A percentile compares a stretch with the other conserved stretches of the same genome.
Conservation (phyloP, 1,140 invertebrate species). For the Drosophila sp. region DNA sequence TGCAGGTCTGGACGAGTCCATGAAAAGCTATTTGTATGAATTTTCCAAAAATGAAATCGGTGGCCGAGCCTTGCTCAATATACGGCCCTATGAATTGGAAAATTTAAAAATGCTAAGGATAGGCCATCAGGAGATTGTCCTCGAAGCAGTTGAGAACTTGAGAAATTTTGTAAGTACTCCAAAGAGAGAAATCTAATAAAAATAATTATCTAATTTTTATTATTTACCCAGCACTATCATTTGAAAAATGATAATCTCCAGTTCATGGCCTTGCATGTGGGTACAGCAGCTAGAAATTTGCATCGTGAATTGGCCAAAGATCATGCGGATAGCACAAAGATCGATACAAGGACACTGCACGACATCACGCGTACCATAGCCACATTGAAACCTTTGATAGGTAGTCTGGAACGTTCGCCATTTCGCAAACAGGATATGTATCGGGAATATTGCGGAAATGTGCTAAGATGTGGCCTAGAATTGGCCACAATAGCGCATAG, state of each 20-base stretch:
- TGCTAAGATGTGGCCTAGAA: constrained; percentile 91
- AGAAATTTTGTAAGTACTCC: constrained; percentile 90
- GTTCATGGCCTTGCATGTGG: constrained; percentile 91
- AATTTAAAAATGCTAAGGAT: constrained; percentile 92
- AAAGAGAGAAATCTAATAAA: neutral
- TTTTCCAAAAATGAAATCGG: constrained; percentile 92
- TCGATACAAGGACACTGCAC: constrained; percentile 92
- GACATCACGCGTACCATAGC: constrained; percentile 92
- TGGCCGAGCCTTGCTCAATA: constrained; percentile 91
- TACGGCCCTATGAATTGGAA: constrained; percentile 93
- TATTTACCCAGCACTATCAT: constrained; percentile 91
- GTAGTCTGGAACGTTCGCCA: constrained; percentile 91
- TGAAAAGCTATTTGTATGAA: constrained; percentile 91
- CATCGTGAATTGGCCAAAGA: constrained; percentile 86
- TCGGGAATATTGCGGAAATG: constrained; percentile 83
- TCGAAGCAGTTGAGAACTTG: constrained; percentile 95
- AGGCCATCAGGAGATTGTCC: constrained; percentile 95
- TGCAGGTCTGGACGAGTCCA: constrained; percentile 91
- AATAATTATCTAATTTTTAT: neutral
- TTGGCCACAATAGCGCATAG: constrained; percentile 93
- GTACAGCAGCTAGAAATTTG: constrained; percentile 92
- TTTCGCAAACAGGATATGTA: constrained; percentile 80
- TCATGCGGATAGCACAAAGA: constrained; percentile 86
- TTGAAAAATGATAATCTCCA: constrained; percentile 95
- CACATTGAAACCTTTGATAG: constrained; percentile 93